Conservation (phyloP, 2,888 invertebrate genomes). For the Seira ritae region DNA sequence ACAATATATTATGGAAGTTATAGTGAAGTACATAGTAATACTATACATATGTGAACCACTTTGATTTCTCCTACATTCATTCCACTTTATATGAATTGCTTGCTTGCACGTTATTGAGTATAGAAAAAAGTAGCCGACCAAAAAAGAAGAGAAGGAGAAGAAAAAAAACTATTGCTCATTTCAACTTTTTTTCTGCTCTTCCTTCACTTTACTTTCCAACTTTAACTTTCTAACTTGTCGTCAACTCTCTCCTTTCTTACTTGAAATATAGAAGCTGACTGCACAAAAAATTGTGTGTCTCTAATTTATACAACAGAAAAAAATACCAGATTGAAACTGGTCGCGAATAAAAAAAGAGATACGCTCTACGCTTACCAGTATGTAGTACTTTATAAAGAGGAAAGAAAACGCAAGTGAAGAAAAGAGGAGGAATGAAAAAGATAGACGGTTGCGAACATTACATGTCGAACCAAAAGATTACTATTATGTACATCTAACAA, state of each 20-base stretch:
- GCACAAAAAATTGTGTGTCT: constrained; percentile 62
- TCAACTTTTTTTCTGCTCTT: constrained; percentile 65
- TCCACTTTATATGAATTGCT: constrained; percentile 43
- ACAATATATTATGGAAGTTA: too few relatives aligned
- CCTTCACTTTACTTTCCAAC: constrained; percentile 69
- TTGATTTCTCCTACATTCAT: constrained; percentile 42
- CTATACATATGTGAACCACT: constrained; percentile 45
- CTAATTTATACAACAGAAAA: constrained; percentile 60
- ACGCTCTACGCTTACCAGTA: constrained; percentile 25
- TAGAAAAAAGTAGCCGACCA: constrained; percentile 55
- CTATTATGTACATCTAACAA: too few relatives aligned
- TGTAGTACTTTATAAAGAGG: constrained; percentile 15
- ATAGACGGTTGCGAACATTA: too few relatives aligned
- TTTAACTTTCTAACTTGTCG: constrained; percentile 69
- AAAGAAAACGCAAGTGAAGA: background rate
- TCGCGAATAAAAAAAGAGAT: constrained; percentile 23
- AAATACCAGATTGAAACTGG: constrained; percentile 53
- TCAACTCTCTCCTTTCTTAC: constrained; percentile 60
- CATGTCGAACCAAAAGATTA: too few relatives aligned
- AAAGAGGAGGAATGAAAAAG: too few relatives aligned
- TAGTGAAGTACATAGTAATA: too few relatives aligned
- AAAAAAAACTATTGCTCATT: constrained; percentile 67
- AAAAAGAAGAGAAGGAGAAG: too few relatives aligned
- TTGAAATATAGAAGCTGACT: constrained; percentile 68
- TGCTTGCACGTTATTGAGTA: constrained; percentile 65